Base-by-base conservation (phyloP, 2,888 invertebrate genomes). In the Netelia virgata region DNA sequence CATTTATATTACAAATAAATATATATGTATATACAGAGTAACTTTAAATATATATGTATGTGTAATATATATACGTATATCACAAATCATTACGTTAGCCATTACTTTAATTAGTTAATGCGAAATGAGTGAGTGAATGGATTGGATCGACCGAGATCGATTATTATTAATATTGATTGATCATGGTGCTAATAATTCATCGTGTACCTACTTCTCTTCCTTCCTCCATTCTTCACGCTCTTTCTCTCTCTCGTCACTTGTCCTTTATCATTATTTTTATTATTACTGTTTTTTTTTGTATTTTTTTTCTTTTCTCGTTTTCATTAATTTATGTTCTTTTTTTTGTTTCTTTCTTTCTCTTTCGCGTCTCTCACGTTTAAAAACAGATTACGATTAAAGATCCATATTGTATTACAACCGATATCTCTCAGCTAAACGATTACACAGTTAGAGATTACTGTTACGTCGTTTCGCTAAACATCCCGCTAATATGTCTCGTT, bases 71-170 rank as follows among this genome's bases (percentile, higher is more conserved):
- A 84, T 83, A 63, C 64, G 81, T 86, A 86, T 88, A 91, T 91
- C 90, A 89, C 88, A 88, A 90, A 88, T 89, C 87, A 88, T 89
- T 89, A 88, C 87, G 87, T 90, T 88, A 91, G 88, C 89, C 88
- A 88, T 91, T 89, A 87, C 68, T 77, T 83, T 85, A 89, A 87
- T 80, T 87, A 76, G 86, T 85, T 79, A 83, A 88, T 86, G 88
- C 87, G 85, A 88, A 89, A 88, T 88, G 88, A 90, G 86, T 86
- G 87, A 88, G 87, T 88, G 82, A 80, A 82, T 82, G 50, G 66
- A 70, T 79, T 82, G 75, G 82, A 70, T 85, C 75, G 78, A 80
- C 76, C 80, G 76, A 66, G 59, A 86, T 85, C 83, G 77, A 85
- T 78, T 84, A 74, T 79, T 87, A 77, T 47, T 76, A 73, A 85